Percentiles rank a stretch among this genome's conserved stretches.
Conservation (phyloP, 2,113 vertebrate genomes). For the Phalacrocorax brasilianus region DNA sequence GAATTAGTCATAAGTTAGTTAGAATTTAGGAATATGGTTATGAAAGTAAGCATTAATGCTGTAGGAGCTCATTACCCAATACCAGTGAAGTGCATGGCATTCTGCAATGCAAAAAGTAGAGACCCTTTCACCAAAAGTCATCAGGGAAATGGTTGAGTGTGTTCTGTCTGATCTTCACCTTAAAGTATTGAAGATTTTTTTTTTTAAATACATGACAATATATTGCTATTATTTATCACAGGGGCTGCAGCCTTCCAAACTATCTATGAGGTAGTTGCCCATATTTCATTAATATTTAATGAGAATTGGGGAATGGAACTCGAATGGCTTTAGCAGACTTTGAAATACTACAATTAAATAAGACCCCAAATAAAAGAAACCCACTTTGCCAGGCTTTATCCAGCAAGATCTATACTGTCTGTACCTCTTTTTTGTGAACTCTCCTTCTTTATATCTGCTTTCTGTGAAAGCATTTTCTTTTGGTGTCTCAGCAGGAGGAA, state of each 20-base stretch:
- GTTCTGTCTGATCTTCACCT: not conserved
- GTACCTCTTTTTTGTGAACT: not conserved
- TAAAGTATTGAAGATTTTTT: not conserved
- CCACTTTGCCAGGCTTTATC: not conserved
- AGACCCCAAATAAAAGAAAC: not conserved
- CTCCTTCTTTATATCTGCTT: not conserved
- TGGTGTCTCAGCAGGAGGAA: slow-evolving; percentile 72
- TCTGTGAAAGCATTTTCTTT: not conserved
- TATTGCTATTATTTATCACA: not conserved
- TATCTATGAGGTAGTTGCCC: not conserved
- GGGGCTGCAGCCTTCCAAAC: not conserved
- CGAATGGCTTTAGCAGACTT: not conserved
- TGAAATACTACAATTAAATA: not conserved
- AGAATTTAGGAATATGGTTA: not conserved
- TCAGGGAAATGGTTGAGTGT: not conserved
- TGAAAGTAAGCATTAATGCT: not conserved
- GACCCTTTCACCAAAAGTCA: too few species aligned
- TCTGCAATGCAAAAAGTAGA: not conserved
- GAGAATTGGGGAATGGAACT: not conserved
- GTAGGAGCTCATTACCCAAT: not conserved
- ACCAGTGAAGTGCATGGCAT: not conserved
- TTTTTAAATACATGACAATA: not conserved
- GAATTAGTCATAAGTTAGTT: not conserved
- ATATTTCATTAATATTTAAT: not conserved
- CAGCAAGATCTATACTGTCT: not conserved